Evolutionary conservation across 2,797 vertebrate species (phyloP).

Genomic region (Phoebastria nigripes): DNA sequence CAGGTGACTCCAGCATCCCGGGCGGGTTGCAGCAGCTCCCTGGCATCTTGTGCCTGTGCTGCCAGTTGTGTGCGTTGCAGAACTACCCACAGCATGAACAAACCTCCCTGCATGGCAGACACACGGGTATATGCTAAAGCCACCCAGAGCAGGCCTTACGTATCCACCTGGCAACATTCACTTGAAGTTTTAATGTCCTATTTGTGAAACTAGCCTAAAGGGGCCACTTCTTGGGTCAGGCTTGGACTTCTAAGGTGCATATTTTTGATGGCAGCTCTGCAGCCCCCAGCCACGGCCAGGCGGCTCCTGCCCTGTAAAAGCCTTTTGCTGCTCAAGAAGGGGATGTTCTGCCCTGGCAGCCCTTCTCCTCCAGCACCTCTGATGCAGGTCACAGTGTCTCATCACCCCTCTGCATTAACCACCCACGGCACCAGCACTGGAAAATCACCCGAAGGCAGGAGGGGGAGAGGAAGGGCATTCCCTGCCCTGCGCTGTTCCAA

Average conservation of each 20-base stretch:
- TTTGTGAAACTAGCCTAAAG: not conserved
- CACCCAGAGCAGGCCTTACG: not conserved
- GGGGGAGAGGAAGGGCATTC: not conserved
- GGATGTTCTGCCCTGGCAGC: not conserved
- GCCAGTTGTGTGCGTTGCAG: rapidly evolving
- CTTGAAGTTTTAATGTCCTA: rapidly evolving
- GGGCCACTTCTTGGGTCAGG: not conserved
- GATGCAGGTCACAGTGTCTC: rapidly evolving
- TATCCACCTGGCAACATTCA: not conserved
- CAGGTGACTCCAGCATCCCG: rapidly evolving
- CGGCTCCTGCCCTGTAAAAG: not conserved
- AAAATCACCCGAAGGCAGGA: not conserved
- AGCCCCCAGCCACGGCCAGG: not conserved
- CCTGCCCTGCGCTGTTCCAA: not conserved
- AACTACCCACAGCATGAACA: rapidly evolving
- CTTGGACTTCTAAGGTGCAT: not conserved
- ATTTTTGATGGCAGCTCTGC: not conserved
- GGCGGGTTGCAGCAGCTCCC: not conserved
- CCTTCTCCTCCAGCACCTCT: not conserved
- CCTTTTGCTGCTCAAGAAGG: not conserved
- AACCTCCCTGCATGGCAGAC: rapidly evolving
- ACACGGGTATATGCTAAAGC: rapidly evolving
- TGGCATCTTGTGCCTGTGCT: rapidly evolving
- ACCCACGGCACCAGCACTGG: rapidly evolving
- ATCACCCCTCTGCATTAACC: not conserved